Evolutionary conservation across 2,888 invertebrate genomes (phyloP), one percentile per base, ranked within the genome.

Genomic region (Periphyllus acericola): DNA sequence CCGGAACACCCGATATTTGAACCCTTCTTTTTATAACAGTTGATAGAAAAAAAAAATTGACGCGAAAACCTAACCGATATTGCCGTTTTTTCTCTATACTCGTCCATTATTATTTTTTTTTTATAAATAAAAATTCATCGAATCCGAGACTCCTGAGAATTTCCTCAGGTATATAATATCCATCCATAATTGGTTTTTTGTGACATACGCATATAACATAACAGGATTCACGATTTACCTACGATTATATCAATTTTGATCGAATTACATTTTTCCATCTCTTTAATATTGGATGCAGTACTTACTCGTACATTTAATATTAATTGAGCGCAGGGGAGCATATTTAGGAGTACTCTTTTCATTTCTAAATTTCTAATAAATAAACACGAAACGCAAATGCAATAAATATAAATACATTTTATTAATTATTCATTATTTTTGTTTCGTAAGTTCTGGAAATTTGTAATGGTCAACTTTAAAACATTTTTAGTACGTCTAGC

Each of bases 361-460:
- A n/a, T 83, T 55, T 72, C 52, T 72, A 83, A 83, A n/a, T 83
- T 55, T 72, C 52, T 72, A 83, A 83, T 83, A 83, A 72, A 72
- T 72, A 34, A 72, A 72, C 34, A 34, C 72, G 46, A 52, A 34
- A 14, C 29, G 46, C 66, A 32, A 81, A 81, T 46, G n/a, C 55
- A 11, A 55, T 55, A 32, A 34, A 25, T 32, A 32, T 52, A 78
- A 52, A 79, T 34, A 34, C 32, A 34, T 21, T 32, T 79, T 79
- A 34, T 34, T n/a, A n/a, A n/a, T 55, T 79, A 55, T 79, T 79
- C 14, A 78, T 32, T 25, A 52, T 78, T 55, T 29, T 29, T 46
- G 46, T 55, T 60, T 9, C 8, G 19, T 52, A 76, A 76, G n/a
- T 46, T 5, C 29, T 19, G 19, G 25, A 60, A 60, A 21, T 21